Conservation (phyloP, 2,113 vertebrate genomes). For the Neolamprologus fasciatus region DNA sequence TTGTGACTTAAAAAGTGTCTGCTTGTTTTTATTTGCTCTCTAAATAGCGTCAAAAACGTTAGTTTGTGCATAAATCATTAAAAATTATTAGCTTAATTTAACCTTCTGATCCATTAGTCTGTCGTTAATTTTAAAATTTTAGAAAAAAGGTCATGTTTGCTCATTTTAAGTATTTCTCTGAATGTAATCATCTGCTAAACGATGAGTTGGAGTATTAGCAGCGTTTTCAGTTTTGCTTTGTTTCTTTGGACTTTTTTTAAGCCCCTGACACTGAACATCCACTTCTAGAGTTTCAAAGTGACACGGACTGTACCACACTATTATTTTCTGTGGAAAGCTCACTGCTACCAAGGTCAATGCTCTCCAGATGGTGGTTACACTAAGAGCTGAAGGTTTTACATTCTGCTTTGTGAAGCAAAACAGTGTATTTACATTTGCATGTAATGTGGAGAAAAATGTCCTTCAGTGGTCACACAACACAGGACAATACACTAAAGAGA, state of each 20-base stretch:
- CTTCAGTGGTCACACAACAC: not conserved
- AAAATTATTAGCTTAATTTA: fast-evolving
- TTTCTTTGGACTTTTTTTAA: not conserved
- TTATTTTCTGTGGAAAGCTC: not conserved
- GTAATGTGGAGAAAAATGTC: not conserved
- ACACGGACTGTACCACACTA: not conserved
- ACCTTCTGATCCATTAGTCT: not conserved
- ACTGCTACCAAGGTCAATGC: not conserved
- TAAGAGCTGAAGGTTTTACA: not conserved
- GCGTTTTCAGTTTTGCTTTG: not conserved
- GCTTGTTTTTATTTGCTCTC: not conserved
- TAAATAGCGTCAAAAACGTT: not conserved
- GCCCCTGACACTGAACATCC: not conserved
- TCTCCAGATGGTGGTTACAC: not conserved
- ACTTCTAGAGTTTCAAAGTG: not conserved
- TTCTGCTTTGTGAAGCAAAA: not conserved
- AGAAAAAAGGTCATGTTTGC: fast-evolving
- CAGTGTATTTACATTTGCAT: not conserved
- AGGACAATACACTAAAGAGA: not conserved
- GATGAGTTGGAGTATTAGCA: not conserved
- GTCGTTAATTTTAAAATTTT: fast-evolving
- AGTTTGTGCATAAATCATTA: not conserved
- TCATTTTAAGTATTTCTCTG: not conserved
- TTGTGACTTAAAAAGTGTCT: not conserved
- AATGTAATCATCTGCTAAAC: not conserved